Evolutionary conservation across 2,797 vertebrate genomes (phyloP).

Genomic region (Peromyscus nudipes): DNA sequence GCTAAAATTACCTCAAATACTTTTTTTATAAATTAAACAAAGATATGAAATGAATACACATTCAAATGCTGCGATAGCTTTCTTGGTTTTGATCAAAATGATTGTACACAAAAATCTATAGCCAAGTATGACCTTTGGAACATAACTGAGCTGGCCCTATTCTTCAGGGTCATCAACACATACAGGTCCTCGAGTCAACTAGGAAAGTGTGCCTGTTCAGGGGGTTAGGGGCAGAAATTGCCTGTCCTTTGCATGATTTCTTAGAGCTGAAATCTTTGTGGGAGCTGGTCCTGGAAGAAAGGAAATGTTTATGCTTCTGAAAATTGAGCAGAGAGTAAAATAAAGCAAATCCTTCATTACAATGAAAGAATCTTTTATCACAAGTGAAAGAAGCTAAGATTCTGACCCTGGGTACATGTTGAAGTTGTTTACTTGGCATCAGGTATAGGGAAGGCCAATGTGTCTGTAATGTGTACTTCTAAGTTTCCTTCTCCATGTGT

Average conservation of each 20-base stretch:
- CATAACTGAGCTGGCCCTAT: not conserved
- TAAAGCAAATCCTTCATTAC: not conserved
- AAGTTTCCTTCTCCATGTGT: not conserved
- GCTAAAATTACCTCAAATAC: not conserved
- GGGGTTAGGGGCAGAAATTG: not conserved
- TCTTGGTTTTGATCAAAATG: not conserved
- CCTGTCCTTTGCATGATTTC: not conserved
- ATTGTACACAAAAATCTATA: not conserved
- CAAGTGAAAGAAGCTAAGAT: not conserved
- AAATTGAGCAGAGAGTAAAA: not conserved
- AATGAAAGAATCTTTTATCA: not conserved
- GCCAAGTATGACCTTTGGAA: not conserved
- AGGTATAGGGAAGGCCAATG: not conserved
- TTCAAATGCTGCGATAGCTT: not conserved
- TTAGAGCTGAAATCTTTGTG: not conserved
- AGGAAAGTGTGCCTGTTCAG: not conserved
- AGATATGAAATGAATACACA: not conserved
- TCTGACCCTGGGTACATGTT: not conserved
- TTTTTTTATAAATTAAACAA: constrained; percentile 13
- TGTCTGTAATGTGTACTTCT: not conserved
- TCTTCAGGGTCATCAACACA: not conserved
- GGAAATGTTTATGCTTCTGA: not conserved
- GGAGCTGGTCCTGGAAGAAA: not conserved
- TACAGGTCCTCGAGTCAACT: not conserved
- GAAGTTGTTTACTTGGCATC: not conserved